These are phyloP conservation scores for Drosophila peninsularis DNA, from an alignment of 2,888 invertebrate genomes.

Conservation along the genomic window DNA sequence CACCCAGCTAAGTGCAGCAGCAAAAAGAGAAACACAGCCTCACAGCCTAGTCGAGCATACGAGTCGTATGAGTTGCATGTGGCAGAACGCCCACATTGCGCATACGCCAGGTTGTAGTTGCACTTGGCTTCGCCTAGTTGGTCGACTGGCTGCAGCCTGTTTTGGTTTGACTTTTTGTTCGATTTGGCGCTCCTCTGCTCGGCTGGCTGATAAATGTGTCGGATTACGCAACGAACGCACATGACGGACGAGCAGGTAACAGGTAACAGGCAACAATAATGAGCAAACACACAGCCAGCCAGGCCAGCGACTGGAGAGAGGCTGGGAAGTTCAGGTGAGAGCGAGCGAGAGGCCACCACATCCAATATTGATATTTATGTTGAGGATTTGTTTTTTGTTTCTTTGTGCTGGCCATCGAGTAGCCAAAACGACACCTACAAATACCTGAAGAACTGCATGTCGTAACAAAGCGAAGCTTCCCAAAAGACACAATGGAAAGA, in stretches of 20 bases:
- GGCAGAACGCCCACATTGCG: conserved; percentile 60
- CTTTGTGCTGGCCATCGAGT: conserved; percentile 37
- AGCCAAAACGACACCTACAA: conserved; percentile 68
- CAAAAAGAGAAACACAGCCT: conserved; percentile 13
- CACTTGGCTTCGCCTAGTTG: conserved; percentile 65
- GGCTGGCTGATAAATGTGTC: conserved; percentile 64
- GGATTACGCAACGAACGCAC: conserved; percentile 79
- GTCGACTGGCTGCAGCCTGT: conserved; percentile 42
- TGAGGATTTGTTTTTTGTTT: conserved; percentile 56
- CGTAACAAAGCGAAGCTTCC: conserved; percentile 32
- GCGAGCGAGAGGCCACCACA: conserved; percentile 40
- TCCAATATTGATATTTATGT: conserved; percentile 75
- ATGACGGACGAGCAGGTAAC: conserved; percentile 44
- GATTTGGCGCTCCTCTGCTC: conserved; percentile 64
- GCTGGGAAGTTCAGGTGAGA: no score
- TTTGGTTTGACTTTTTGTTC: conserved; percentile 60
- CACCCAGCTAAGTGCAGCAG: conserved; percentile 44
- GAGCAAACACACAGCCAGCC: conserved; percentile 50
- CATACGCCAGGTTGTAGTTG: conserved; percentile 62
- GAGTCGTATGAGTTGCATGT: conserved; percentile 33
- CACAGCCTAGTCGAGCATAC: conserved; percentile 31
- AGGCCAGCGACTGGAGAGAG: conserved; percentile 17
- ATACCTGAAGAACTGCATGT: conserved; percentile 61
- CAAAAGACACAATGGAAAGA: conserved; percentile 34
- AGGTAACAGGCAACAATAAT: conserved; percentile 55